Evolutionary conservation across 2,888 invertebrate genomes (phyloP), one percentile per base, ranked within the genome.

Genomic region (Chrysodeixis includens): DNA sequence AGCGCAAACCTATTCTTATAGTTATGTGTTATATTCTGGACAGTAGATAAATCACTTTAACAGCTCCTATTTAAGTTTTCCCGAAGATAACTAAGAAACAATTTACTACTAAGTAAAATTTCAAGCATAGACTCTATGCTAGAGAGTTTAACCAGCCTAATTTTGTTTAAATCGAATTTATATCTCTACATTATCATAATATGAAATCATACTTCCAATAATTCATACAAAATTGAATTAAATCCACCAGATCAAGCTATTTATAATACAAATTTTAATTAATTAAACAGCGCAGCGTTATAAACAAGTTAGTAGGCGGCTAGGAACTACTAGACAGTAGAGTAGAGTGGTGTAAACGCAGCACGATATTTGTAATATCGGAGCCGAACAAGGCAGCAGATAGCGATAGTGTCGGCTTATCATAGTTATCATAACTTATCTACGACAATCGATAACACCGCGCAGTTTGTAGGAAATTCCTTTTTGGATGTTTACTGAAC

Each of bases 361-460:
- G 83, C 82, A 80, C 56, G 61, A 71, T 52, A 60, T 66, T 70
- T 63, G 61, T 76, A 69, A 71, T 71, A 69, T 65, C 56, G 44
- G 40, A 60, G n/a, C 26, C 20, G 52, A 62, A 72, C 64, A 67
- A 69, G 58, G 44, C 56, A 40, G 58, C 40, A 62, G 74, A 77
- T 72, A 80, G 30, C 66, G 84, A 82, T 81, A 85, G 75, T 68
- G 82, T 77, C 75, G 57, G 67, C 73, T 83, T 86, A 86, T 86
- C 86, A 62, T 63, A 64, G 62, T 83, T 86, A 86, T 86, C 86
- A 62, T 63, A 64, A 62, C 66, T 82, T 88, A 88, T 88, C 88
- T 78, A 66, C 69, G 70, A 67, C 77, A 82, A 89, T 89, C 86
- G 86, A 88, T 88, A 78, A 71, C 74, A 71, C 69, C 71, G 62